Conservation (phyloP, 2,888 invertebrate genomes). For the Apotomis turbidana region DNA sequence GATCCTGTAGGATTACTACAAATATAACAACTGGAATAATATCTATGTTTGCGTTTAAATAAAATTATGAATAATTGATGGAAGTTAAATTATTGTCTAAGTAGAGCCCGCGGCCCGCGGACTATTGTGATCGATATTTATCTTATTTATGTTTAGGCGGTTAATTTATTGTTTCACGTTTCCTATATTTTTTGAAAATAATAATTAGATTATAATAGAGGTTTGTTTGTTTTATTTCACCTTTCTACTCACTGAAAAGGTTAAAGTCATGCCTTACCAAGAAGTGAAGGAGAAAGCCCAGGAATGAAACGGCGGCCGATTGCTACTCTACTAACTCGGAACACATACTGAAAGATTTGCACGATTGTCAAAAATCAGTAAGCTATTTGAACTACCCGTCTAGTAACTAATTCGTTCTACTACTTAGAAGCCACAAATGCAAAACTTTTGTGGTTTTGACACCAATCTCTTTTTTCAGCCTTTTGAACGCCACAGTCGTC, state of each 20-base stretch:
- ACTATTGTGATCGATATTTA: conserved; percentile 65
- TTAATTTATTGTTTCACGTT: conserved; percentile 78
- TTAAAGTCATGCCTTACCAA: no score
- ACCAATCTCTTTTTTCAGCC: no score
- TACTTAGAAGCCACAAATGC: no score
- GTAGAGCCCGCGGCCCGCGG: conserved; percentile 31
- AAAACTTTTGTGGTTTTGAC: no score
- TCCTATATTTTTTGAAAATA: conserved; percentile 74
- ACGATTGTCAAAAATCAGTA: no score
- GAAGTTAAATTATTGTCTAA: conserved; percentile 34
- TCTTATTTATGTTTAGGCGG: conserved; percentile 68
- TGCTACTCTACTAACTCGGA: no score
- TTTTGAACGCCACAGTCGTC: no score
- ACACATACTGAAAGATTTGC: no score
- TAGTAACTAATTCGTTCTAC: no score
- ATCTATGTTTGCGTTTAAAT: conserved; percentile 26
- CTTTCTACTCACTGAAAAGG: neutral
- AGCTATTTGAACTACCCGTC: no score
- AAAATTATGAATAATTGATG: neutral
- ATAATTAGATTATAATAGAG: conserved; percentile 72
- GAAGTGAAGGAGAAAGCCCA: no score
- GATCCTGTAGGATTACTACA: neutral
- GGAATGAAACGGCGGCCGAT: no score
- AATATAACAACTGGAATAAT: conserved; percentile 21
- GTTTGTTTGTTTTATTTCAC: conserved; percentile 57